phyloP scores from a whole-genome alignment of 2,113 vertebrate genomes.

The Xiphias gladius region DNA sequence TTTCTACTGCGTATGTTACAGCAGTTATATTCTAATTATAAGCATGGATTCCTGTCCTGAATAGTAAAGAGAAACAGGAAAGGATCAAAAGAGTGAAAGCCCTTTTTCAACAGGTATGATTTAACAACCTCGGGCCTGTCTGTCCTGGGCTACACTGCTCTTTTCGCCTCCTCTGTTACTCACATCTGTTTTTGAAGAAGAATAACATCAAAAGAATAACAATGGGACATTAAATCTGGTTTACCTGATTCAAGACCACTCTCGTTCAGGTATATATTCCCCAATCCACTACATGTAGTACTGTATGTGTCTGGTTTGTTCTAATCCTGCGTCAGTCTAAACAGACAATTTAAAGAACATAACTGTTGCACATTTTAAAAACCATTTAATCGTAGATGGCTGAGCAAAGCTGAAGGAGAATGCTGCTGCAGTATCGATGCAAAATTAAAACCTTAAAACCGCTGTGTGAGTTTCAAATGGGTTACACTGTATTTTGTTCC shows the following conservation, averaged over 20 bases:
- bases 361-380: neutral
- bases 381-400: neutral
- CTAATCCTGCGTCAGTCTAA: neutral
- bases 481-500: neutral
- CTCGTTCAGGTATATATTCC: no score
- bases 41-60: neutral
- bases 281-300: neutral
- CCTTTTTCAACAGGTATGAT: conserved; percentile 5
- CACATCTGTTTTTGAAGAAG: neutral
- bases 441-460: no score
- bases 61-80: neutral
- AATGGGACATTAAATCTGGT: neutral
- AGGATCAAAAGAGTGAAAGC: conserved; percentile 1
- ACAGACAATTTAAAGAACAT: neutral
- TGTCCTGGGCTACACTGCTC: neutral
- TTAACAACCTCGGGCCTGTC: neutral
- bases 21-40: conserved; percentile 32
- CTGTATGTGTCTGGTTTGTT: neutral
- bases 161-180: neutral
- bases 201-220: neutral
- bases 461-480: neutral
- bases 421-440: neutral
- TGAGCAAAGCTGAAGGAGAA: neutral
- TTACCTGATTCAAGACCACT: neutral
- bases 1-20: conserved; percentile 1